These are phyloP conservation scores for Apodemus sylvaticus DNA, from an alignment of 2,113 vertebrate genomes.

Conservation along the genomic window DNA sequence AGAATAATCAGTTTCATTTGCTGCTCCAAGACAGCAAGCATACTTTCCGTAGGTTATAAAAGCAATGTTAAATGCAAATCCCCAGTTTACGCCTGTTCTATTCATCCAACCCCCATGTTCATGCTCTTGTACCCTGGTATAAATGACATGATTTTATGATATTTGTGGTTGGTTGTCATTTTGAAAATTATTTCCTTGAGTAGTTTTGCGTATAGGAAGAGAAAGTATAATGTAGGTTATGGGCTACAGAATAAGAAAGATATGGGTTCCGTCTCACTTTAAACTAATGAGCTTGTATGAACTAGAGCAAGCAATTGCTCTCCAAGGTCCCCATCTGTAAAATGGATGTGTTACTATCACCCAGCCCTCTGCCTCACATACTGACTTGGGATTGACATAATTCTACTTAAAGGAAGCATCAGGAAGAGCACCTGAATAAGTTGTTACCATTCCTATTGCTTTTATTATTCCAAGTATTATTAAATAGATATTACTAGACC, in stretches of 20 bases:
- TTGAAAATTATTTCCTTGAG: not conserved
- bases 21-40: not conserved
- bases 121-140: not conserved
- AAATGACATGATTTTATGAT: not conserved
- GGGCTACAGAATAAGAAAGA: slow-evolving; percentile 3
- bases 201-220: not conserved
- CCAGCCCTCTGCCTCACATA: not conserved
- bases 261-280: slow-evolving; percentile 10
- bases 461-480: not conserved
- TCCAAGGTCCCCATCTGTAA: not conserved
- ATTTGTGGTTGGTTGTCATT: not conserved
- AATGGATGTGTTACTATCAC: not conserved
- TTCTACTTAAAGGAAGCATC: not conserved
- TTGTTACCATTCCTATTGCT: not conserved
- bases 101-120: not conserved
- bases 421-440: not conserved
- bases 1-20: slow-evolving; percentile 17
- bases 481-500: not conserved
- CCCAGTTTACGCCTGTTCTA: not conserved
- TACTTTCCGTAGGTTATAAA: slow-evolving; percentile 26
- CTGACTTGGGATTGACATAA: not conserved
- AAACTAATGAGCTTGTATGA: not conserved
- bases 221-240: not conserved
- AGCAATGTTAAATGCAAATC: not conserved
- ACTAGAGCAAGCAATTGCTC: not conserved